phyloP scores from a whole-genome alignment of 2,888 invertebrate genomes.

The Conus canariensis region DNA sequence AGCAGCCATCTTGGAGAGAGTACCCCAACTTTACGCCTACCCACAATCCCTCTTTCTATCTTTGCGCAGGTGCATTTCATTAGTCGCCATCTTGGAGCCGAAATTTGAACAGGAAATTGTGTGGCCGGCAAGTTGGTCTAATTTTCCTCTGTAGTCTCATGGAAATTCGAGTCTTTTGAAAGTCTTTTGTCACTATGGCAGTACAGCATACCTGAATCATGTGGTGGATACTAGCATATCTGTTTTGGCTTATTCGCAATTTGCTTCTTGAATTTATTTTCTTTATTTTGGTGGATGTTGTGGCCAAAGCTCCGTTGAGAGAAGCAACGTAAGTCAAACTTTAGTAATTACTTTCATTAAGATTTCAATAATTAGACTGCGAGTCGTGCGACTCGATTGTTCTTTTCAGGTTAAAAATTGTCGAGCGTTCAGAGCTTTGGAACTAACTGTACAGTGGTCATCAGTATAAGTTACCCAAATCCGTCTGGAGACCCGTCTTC shows the following conservation, averaged over 20 bases:
- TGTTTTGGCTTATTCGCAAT: conserved; percentile 30
- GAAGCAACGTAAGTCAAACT: conserved; percentile 64
- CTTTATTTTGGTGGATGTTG: conserved; percentile 67
- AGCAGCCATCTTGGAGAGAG: conserved; percentile 56
- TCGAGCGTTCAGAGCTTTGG: too few species aligned
- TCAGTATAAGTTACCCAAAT: too few species aligned
- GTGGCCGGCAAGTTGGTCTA: conserved; percentile 9
- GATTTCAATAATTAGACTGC: background rate
- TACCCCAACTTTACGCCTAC: conserved; percentile 15
- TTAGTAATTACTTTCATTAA: too few species aligned
- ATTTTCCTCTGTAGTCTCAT: background rate
- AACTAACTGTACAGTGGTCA: too few species aligned
- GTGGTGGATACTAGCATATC: conserved; percentile 27
- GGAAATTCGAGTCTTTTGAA: background rate
- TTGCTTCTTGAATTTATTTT: conserved; percentile 62
- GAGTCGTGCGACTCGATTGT: background rate
- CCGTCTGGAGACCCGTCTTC: too few species aligned
- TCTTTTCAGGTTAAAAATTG: too few species aligned
- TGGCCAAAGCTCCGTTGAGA: conserved; percentile 65
- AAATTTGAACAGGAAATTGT: conserved; percentile 55
- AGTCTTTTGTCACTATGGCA: background rate
- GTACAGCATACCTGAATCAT: conserved; percentile 26
- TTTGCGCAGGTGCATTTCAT: conserved; percentile 45
- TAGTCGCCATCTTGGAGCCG: conserved; percentile 63
- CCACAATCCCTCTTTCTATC: conserved; percentile 33